Base-by-base conservation (phyloP, 1,140 invertebrate genomes). In the Elymnias hypermnestra region DNA sequence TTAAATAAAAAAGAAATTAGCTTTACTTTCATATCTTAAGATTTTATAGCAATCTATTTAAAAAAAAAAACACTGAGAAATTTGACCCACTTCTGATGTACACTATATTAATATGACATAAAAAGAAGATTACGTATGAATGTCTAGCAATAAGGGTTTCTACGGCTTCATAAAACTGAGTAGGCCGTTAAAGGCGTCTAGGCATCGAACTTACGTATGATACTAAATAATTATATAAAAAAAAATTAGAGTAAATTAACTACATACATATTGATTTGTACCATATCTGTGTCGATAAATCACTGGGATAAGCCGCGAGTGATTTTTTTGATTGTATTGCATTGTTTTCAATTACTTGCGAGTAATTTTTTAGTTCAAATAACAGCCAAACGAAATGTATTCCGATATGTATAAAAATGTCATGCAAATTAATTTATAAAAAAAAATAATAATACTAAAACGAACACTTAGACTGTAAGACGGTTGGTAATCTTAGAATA, bases 211-310 rank as follows among this genome's bases (percentile, higher is more conserved):
- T 13, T 29, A 29, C 26, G 13, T 26, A 26, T 18, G n/a, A 45
- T 37, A 18, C 31, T 46, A 41, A 33, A 1, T 18, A 9, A 42
- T 12, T 43, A 44, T 28, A 12, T n/a, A n/a, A n/a, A 35, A 22
- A 49, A 44, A 43, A 40, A 57, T 49, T 33, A 53, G 42, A 63
- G 43, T 62, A 33, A 48, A 55, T 39, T 47, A 57, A 46, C 62
- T 70, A 69, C 33, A 65, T 38, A 49, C 59, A 60, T 55, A 60
- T 41, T 59, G 57, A 67, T 73, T 78, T 75, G 74, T 78, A 75
- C 72, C 70, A 63, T 74, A 42, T 39, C 29, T 50, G 31, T 44
- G 35, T 44, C 9, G 31, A 42, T 22, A 42, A 35, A 35, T 48
- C 45, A 48, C 45, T 18, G 38, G 37, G 5, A 5, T 2, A 33